A percentile compares a stretch with the other conserved stretches of the same genome.
Evolutionary conservation across 2,113 vertebrate species (phyloP).

Genomic region (Scartelaos histophorus): DNA sequence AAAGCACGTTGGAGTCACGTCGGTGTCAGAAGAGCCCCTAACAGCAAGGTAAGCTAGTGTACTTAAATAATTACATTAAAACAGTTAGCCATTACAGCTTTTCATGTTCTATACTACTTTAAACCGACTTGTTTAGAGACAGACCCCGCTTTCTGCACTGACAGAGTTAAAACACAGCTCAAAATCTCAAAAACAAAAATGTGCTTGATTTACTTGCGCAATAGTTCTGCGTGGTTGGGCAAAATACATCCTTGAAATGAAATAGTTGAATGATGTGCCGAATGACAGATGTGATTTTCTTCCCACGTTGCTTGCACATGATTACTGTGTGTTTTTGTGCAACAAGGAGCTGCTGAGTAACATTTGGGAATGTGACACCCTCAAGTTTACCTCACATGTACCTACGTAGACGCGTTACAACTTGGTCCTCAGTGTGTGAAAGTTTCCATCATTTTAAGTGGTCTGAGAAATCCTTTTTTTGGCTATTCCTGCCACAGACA

Average conservation of each 20-base stretch:
- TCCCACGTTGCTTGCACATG: not conserved
- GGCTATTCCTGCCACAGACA: not conserved
- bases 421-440: not conserved
- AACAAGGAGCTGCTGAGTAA: not conserved
- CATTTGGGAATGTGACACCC: not conserved
- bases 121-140: not conserved
- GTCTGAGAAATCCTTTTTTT: not conserved
- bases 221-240: not conserved
- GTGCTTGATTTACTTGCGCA: not conserved
- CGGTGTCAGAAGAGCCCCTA: conserved; percentile 7
- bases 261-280: not conserved
- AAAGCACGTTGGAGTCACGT: conserved; percentile 27
- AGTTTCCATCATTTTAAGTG: conserved; percentile 9
- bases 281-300: not conserved
- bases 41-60: conserved; percentile 44
- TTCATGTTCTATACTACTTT: not conserved
- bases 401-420: not conserved
- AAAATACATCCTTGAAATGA: not conserved
- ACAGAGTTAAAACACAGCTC: not conserved
- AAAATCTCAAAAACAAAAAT: not conserved
- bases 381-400: not conserved
- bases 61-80: not conserved
- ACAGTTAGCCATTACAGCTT: not conserved
- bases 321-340: not conserved
- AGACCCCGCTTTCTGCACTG: not conserved